Conservation (phyloP, 1,140 invertebrate genomes). For the Vanessa tameamea region DNA sequence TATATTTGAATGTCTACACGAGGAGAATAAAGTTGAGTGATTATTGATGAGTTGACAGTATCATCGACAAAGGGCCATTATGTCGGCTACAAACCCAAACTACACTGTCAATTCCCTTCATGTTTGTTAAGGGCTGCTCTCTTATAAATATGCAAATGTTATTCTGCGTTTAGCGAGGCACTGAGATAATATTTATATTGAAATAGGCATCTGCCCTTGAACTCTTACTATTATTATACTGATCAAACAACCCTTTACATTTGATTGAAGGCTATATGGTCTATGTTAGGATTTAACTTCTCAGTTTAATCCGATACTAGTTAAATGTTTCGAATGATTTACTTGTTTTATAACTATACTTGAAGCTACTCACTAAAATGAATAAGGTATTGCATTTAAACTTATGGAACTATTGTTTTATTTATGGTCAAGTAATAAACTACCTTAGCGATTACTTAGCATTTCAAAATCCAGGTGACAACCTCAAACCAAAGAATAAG, state of each 20-base stretch:
- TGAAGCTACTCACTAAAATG: too few species aligned
- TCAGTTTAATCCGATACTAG: conserved; percentile 21
- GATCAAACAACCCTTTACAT: conserved; percentile 67
- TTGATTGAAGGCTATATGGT: conserved; percentile 50
- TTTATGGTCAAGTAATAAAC: conserved; percentile 55
- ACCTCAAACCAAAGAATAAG: too few species aligned
- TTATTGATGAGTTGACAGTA: conserved; percentile 23
- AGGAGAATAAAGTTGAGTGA: conserved; percentile 4
- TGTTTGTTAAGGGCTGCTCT: conserved; percentile 66
- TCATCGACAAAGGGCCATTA: conserved; percentile 62
- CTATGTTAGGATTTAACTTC: conserved; percentile 48
- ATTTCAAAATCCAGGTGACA: too few species aligned
- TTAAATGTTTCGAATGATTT: background rate
- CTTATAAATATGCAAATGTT: conserved; percentile 77
- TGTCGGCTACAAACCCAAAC: conserved; percentile 63
- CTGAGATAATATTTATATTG: conserved; percentile 77
- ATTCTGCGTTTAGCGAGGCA: conserved; percentile 69
- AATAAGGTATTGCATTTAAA: background rate
- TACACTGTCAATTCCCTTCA: conserved; percentile 58
- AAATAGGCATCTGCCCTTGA: conserved; percentile 71
- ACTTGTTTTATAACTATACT: too few species aligned
- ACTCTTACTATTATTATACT: conserved; percentile 68
- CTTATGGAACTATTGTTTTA: background rate
- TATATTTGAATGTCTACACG: background rate
- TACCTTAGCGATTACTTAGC: conserved; percentile 39